These are phyloP conservation scores for Athripsodes cinereus DNA, from an alignment of 2,888 invertebrate genomes.

Conservation along the genomic window DNA sequence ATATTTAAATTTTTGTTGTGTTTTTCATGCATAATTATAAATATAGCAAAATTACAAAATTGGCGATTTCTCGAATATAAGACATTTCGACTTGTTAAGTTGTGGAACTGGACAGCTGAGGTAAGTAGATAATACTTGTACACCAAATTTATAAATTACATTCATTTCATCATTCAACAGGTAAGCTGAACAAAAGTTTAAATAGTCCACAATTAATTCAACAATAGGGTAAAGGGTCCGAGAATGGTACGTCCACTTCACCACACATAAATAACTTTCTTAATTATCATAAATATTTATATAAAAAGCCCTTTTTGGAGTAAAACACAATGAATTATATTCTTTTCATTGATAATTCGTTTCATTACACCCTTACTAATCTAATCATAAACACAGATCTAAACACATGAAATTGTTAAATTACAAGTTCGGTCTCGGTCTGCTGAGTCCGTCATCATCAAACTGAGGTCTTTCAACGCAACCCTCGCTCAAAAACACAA, in stretches of 20 bases:
- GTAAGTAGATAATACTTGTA: no score
- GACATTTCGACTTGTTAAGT: no score
- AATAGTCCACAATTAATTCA: not conserved
- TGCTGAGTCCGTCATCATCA: conserved; percentile 3
- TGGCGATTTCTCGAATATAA: no score
- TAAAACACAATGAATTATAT: conserved; percentile 3
- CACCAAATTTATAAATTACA: no score
- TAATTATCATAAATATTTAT: conserved; percentile 2
- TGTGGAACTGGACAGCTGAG: no score
- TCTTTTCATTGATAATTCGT: conserved; percentile 11
- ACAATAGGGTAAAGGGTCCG: no score
- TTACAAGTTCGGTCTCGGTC: conserved; percentile 15
- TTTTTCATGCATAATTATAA: no score
- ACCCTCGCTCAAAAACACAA: not conserved
- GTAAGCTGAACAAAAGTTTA: not conserved
- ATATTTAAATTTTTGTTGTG: no score
- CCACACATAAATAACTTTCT: not conserved
- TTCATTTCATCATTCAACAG: not conserved
- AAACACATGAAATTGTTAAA: conserved; percentile 14
- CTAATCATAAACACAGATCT: conserved; percentile 16
- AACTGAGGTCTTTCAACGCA: not conserved
- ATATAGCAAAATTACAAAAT: no score
- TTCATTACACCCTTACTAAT: conserved; percentile 7
- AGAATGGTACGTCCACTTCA: not conserved
- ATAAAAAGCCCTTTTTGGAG: not conserved